Conservation (phyloP, 1,140 invertebrate genomes). For the Drosophila ironensis region DNA sequence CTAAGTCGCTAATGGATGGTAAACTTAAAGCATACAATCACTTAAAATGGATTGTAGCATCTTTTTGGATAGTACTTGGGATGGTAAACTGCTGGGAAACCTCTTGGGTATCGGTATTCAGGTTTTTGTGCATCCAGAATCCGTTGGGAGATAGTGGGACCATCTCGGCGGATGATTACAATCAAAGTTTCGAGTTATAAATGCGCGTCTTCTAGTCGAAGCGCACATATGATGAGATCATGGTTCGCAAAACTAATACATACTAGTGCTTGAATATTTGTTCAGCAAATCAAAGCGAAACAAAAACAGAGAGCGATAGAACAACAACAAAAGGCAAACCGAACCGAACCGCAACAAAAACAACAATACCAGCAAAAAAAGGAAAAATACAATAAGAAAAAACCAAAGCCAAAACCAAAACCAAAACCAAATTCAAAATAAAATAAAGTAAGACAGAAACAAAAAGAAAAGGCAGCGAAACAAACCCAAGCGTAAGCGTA, state of each 20-base stretch:
- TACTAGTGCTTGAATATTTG: constrained; percentile 37
- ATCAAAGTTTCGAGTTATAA: constrained; percentile 45
- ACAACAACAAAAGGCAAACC: constrained; percentile 29
- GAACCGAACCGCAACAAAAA: constrained; percentile 6
- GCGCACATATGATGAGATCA: constrained; percentile 68
- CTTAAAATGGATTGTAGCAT: no score
- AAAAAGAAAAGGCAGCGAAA: constrained; percentile 28
- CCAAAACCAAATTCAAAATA: neutral
- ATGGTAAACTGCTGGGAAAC: no score
- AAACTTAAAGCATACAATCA: no score
- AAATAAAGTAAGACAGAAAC: constrained; percentile 9
- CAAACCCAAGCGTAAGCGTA: constrained; percentile 61
- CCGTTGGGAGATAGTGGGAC: neutral
- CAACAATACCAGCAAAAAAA: constrained; percentile 17
- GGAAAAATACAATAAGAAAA: constrained; percentile 12
- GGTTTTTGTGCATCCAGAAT: neutral
- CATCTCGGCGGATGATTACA: neutral
- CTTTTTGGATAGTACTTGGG: no score
- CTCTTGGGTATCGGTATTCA: no score
- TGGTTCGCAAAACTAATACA: constrained; percentile 67
- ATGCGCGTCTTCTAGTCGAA: constrained; percentile 63
- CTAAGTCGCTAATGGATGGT: no score
- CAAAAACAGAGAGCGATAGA: constrained; percentile 46
- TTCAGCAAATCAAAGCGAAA: constrained; percentile 57
- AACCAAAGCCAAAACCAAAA: constrained; percentile 33